A percentile compares a stretch with the other conserved stretches of the same genome.
These are phyloP conservation scores for Ypsolopha scabrella DNA, from an alignment of 2,888 invertebrate genomes.

Conservation along the genomic window DNA sequence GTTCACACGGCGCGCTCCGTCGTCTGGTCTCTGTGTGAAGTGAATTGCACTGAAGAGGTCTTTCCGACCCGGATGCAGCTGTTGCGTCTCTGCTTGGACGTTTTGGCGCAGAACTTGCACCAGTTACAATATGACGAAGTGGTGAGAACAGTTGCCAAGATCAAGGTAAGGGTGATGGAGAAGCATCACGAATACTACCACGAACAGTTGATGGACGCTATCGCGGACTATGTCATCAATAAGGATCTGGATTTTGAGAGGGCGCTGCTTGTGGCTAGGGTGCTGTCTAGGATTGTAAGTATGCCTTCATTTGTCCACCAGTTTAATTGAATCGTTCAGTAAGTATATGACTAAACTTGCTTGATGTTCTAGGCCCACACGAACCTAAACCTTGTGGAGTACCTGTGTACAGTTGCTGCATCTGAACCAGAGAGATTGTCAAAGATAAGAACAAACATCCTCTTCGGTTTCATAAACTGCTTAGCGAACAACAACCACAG, in stretches of 20 bases:
- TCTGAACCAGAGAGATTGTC: slow-evolving; percentile 42
- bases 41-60: slow-evolving; percentile 42
- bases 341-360: background rate
- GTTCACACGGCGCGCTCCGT: slow-evolving; percentile 62
- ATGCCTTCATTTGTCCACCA: slow-evolving; percentile 3
- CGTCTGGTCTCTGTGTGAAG: slow-evolving; percentile 66
- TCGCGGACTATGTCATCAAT: slow-evolving; percentile 61
- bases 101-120: slow-evolving; percentile 51
- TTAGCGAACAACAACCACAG: slow-evolving; percentile 72
- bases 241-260: slow-evolving; percentile 63
- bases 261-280: slow-evolving; percentile 56
- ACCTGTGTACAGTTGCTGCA: slow-evolving; percentile 60
- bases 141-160: slow-evolving; percentile 55
- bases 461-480: slow-evolving; percentile 63
- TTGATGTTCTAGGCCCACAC: slow-evolving; percentile 62
- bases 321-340: background rate
- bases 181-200: slow-evolving; percentile 71
- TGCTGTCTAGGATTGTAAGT: slow-evolving; percentile 70
- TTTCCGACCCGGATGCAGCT: slow-evolving; percentile 56
- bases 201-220: slow-evolving; percentile 69
- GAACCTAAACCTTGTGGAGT: slow-evolving; percentile 68
- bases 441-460: slow-evolving; percentile 39
- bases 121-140: slow-evolving; percentile 57
- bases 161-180: slow-evolving; percentile 49
- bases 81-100: slow-evolving; percentile 61